A percentile compares a stretch with the other conserved stretches of the same genome.
phyloP scores from a whole-genome alignment of 2,113 vertebrate species.

The Strix aluco region DNA sequence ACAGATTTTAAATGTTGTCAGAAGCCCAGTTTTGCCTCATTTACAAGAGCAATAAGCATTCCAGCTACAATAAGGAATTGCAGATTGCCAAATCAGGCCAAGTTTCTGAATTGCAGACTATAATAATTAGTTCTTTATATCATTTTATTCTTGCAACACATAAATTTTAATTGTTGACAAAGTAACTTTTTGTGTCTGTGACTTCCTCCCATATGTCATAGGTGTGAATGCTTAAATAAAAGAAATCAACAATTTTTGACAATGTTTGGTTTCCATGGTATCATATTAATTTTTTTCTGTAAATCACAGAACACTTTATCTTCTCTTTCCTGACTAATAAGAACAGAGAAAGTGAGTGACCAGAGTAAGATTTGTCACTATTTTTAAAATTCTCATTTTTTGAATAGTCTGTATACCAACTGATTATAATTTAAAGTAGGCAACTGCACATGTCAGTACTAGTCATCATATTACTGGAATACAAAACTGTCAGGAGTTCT shows the following conservation, averaged over 20 bases:
- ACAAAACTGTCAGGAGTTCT: neutral
- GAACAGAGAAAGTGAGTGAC: neutral
- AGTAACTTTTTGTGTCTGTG: neutral
- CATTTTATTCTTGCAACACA: neutral
- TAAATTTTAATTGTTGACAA: neutral
- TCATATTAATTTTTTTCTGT: neutral
- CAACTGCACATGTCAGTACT: neutral
- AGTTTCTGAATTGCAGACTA: neutral
- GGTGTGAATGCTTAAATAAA: neutral
- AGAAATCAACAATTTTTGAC: neutral
- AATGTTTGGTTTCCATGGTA: neutral
- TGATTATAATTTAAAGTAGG: neutral
- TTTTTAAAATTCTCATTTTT: neutral
- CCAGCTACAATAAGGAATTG: neutral
- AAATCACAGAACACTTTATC: neutral
- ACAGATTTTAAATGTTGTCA: neutral
- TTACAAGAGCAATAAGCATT: neutral
- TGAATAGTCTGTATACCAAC: neutral
- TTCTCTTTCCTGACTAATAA: neutral
- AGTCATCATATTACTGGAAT: neutral
- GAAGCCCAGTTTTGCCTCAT: neutral
- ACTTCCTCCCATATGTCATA: neutral
- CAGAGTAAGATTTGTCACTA: neutral
- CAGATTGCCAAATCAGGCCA: neutral
- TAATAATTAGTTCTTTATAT: neutral